Percentiles rank a stretch among this genome's conserved stretches.
Evolutionary conservation across 2,888 invertebrate species (phyloP).

Genomic region (Tenthredo distinguenda): DNA sequence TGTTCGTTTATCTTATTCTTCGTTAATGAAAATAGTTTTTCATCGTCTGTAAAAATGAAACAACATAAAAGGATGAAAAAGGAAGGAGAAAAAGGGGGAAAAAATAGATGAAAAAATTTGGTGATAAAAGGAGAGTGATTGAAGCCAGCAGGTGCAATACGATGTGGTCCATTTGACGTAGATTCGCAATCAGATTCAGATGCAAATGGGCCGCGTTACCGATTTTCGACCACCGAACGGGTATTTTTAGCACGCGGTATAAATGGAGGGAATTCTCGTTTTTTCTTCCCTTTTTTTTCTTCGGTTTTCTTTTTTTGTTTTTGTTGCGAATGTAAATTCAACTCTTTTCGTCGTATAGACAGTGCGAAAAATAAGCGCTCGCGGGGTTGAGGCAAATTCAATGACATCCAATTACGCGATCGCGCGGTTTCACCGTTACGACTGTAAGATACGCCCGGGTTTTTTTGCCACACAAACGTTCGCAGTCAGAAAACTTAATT

Average conservation of each 20-base stretch:
- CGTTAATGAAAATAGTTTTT: neutral
- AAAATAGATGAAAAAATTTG: neutral
- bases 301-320: neutral
- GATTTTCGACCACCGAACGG: constrained; percentile 10
- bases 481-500: constrained; percentile 5
- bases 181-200: constrained; percentile 32
- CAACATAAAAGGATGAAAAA: neutral
- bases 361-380: neutral
- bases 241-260: neutral
- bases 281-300: neutral
- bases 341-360: constrained; percentile 4
- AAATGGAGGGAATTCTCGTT: constrained; percentile 5
- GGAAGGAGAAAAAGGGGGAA: neutral
- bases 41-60: neutral
- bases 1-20: neutral
- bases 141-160: neutral
- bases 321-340: constrained; percentile 26
- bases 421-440: neutral
- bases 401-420: constrained; percentile 22
- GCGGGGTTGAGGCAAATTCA: neutral
- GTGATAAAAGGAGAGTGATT: neutral
- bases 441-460: neutral
- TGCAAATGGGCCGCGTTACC: constrained; percentile 21
- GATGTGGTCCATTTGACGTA: constrained; percentile 32
- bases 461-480: neutral